A percentile compares a stretch with the other conserved stretches of the same genome.
Evolutionary conservation across 2,113 vertebrate species (phyloP).

Genomic region (Hemibagrus wyckioides): DNA sequence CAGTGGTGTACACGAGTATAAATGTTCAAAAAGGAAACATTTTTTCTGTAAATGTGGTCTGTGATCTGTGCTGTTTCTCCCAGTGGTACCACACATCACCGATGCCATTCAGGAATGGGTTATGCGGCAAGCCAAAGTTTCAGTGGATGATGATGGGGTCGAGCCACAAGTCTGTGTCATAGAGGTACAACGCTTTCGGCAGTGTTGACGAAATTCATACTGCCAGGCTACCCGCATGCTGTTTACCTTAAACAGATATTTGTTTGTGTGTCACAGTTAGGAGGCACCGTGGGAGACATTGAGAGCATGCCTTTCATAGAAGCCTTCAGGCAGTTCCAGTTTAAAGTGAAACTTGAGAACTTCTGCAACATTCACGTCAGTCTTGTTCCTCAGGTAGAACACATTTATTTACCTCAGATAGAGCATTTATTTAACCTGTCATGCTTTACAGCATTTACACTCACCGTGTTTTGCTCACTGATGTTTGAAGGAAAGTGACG

Average conservation of each 20-base stretch:
- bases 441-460: background rate
- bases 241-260: background rate
- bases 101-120: slow-evolving; percentile 98
- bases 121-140: slow-evolving; percentile 87
- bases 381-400: slow-evolving; percentile 89
- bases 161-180: slow-evolving; percentile 97
- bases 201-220: background rate
- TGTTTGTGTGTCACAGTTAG: slow-evolving; percentile 73
- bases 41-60: background rate
- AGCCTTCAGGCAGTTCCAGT: slow-evolving; percentile 97
- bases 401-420: too few species aligned
- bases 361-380: slow-evolving; percentile 98
- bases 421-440: background rate
- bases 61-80: slow-evolving; percentile 41
- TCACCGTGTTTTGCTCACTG: background rate
- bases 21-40: background rate
- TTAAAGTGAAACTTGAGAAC: slow-evolving; percentile 93
- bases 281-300: slow-evolving; percentile 93
- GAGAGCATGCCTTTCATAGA: slow-evolving; percentile 98
- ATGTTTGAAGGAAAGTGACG: background rate
- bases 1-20: background rate
- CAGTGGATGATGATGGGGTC: slow-evolving; percentile 87
- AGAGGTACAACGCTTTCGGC: slow-evolving; percentile 75
- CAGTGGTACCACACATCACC: slow-evolving; percentile 96
- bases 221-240: background rate